Evolutionary conservation across 1,140 invertebrate species (phyloP).

Genomic region (Pseudomyrmex concolor): DNA sequence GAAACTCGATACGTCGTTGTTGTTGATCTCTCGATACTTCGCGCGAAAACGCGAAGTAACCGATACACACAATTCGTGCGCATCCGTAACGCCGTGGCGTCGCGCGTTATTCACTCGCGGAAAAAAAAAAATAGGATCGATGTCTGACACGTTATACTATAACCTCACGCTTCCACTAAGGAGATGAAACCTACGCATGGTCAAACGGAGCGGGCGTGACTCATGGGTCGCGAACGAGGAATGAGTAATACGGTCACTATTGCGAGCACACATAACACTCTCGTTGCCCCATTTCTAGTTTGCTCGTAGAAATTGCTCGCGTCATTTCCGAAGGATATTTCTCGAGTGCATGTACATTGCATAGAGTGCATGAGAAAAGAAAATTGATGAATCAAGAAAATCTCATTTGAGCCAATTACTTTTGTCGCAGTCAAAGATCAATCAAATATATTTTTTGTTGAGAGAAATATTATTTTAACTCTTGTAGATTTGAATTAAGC

Average conservation of each 20-base stretch:
- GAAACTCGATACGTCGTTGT: not conserved
- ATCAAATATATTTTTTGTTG: too few relatives aligned
- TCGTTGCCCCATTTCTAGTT: slow-evolving; percentile 29
- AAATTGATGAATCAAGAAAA: too few relatives aligned
- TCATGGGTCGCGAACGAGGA: slow-evolving; percentile 36
- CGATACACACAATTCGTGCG: not conserved
- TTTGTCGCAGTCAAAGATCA: too few relatives aligned
- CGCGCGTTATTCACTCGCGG: not conserved
- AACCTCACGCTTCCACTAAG: slow-evolving; percentile 13
- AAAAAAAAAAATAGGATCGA: slow-evolving; percentile 31
- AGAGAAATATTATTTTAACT: too few relatives aligned
- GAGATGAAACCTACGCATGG: slow-evolving; percentile 53
- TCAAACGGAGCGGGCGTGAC: slow-evolving; percentile 40
- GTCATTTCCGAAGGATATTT: slow-evolving; percentile 1
- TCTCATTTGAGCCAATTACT: too few relatives aligned
- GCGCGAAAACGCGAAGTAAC: slow-evolving; percentile 2
- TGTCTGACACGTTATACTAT: slow-evolving; percentile 27
- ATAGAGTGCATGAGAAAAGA: too few relatives aligned
- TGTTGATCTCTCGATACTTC: not conserved
- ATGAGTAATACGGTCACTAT: slow-evolving; percentile 55
- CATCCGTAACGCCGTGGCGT: not conserved
- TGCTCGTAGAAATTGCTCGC: slow-evolving; percentile 11
- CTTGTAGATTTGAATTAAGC: too few relatives aligned
- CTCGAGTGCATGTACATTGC: not conserved
- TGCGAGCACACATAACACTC: not conserved